Base-by-base conservation (phyloP, 2,888 invertebrate genomes). In the Volucella inflata region DNA sequence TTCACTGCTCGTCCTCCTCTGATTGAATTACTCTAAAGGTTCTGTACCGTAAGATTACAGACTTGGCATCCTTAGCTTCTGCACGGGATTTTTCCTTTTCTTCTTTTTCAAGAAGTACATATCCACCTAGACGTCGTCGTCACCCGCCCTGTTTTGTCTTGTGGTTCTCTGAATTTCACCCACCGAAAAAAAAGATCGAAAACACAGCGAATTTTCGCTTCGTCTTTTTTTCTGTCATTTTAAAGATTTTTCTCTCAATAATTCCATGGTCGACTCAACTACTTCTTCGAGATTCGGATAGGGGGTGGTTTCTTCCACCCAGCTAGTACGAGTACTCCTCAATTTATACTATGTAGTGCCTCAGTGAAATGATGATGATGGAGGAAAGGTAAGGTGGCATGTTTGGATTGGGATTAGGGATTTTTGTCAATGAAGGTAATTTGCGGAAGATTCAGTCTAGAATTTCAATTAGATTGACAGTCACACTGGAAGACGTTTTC, bases 371-470 rank as follows among this genome's bases (percentile, higher is more conserved):
- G 71, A 80, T 76, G 70, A 71, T 57, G 77, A 83, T 51, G 55
- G 67, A 64, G 53, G 53, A 53, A n/a, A 67, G 30, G 71, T 75
- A 87, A 75, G 87, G 82, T 78, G 79, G 82, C 87, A 87, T 87
- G 89, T 89, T 89, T 89, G 88, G 87, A 87, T 88, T 88, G 89
- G 90, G 90, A 90, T 90, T 91, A 90, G 89, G 89, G 90, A 91
- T 90, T 91, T 91, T 91, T 91, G 91, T 90, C 91, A 91, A 90
- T 91, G 90, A 90, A 90, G 90, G 91, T 91, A 91, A 91, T 91
- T 91, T 91, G 91, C 90, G 90, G 91, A 91, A 91, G 91, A 91
- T 90, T 91, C 91, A 90, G 91, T 91, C 91, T 91, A 91, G 91
- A 91, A 91, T 91, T 91, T 91, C 91, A 91, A 91, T 91, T 91